Percentiles rank a stretch among this genome's conserved stretches.
Conservation (phyloP, 2,113 vertebrate species). For the Acanthochromis polyacanthus region DNA sequence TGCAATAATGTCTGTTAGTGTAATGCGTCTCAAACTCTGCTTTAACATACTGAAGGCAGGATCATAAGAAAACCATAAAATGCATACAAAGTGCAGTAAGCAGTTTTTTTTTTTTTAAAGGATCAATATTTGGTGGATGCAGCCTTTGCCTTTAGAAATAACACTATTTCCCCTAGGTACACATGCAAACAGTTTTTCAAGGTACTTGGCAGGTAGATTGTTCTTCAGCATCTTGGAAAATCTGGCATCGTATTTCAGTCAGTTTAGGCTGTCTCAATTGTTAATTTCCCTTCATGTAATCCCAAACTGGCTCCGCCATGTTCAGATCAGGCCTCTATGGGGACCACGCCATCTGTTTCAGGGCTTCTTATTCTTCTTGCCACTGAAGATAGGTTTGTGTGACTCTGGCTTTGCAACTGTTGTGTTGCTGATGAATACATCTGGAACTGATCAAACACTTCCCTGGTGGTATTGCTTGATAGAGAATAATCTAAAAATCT, state of each 20-base stretch:
- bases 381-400: background rate
- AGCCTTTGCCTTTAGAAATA: too few relatives aligned
- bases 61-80: too few relatives aligned
- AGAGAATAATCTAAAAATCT: too few relatives aligned
- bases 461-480: background rate
- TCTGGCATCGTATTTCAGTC: too few relatives aligned
- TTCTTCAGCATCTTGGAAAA: background rate
- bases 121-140: too few relatives aligned
- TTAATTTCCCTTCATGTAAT: background rate
- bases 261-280: too few relatives aligned
- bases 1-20: too few relatives aligned
- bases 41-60: too few relatives aligned
- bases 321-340: background rate
- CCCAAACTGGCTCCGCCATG: background rate
- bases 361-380: background rate
- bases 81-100: too few relatives aligned
- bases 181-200: background rate
- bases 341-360: background rate
- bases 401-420: background rate
- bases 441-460: background rate
- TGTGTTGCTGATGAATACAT: rapidly evolving
- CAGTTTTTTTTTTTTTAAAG: too few relatives aligned
- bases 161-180: background rate
- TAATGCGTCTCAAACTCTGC: too few relatives aligned
- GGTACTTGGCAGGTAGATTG: background rate